Base-by-base conservation (phyloP, 2,888 invertebrate species). In the Melieria picta region DNA sequence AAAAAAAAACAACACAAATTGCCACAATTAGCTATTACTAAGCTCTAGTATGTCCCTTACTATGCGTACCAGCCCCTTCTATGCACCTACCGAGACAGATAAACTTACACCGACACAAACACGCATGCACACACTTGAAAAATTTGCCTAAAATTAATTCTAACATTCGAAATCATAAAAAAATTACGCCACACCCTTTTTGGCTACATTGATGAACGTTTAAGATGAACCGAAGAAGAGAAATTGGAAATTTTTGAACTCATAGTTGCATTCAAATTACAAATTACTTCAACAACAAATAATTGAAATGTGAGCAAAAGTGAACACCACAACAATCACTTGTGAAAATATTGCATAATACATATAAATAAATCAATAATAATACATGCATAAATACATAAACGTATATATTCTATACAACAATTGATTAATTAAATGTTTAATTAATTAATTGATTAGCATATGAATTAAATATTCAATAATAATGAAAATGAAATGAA, bases 151-250 rank as follows among this genome's bases (percentile, higher is more conserved):
- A 11, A n/a, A 52, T 13, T 71, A 74, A 69, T 70, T 69, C 60
- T 71, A 69, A 62, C 74, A 72, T 74, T 74, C 71, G 63, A 76
- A 73, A 50, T 52, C 13, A 61, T 47, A 65, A 47, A 50, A 30
- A 30, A 30, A 30, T 30, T 30, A 30, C 30, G 30, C 30, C 30
- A 30, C 30, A 30, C 30, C 30, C 30, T 30, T 30, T 30, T 30
- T 58, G 68, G 61, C 45, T 60, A 52, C 48, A n/a, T 58, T 64
- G 30, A 57, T 55, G 13, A 52, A 5, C 11, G 52, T 13, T 52
- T 52, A 43, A 64, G 64, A 52, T 52, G 60, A 58, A 67, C 62
- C 56, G 13, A 45, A 50, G 50, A 63, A 58, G 30, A 58, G 62
- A 62, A 56, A 62, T 13, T 56, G 56, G 66, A 71, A 71, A 50